Evolutionary conservation across 2,113 vertebrate species (phyloP), one percentile per base, ranked within the genome.

Genomic region (Rafetus swinhoei): DNA sequence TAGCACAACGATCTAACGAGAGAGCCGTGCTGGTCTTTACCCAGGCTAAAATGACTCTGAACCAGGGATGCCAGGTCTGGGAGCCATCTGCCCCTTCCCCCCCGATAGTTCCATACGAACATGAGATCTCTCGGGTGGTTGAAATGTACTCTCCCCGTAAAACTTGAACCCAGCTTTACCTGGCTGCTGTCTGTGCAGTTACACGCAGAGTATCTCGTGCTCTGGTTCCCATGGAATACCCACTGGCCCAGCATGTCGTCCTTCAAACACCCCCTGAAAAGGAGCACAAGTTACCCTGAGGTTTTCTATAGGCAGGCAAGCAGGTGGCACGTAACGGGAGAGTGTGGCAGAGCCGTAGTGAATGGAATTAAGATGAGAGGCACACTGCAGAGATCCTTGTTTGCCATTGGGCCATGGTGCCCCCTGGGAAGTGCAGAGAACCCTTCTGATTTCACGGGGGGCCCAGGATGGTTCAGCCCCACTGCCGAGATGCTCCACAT

Each of bases 141-240:
- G 55, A 76, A 6, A 52, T 16, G 53, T 15, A 6, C 5, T 72
- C 80, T 56, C 45, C 56, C 57, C 92, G 65, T 7, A 32, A 87
- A 89, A 39, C 83, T 57, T 9, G 89, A 88, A 79, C 95, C 95
- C 81, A 74, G 72, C 84, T 56, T 97, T 98, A 98, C 98, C 98
- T 98, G 97, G 92, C 95, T 87, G 86, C 97, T 97, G 93, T 96
- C 91, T 84, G 98, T 98, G 96, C 99, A 99, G 97, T 98, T 98
- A 96, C 99, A 99, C 88, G 94, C 90, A 80, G 93, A 97, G 96
- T 98, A 98, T 84, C 95, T 57, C 52, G 96, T 93, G 35, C 97
- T 94, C 84, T 93, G 90, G 93, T 98, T 98, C 94, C 98, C 98
- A 84, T 82, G 97, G 83, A 96, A 95, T n/a, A 90, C 96, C 99